Evolutionary conservation across 2,888 invertebrate genomes (phyloP).

Genomic region (Pheosia gnoma): DNA sequence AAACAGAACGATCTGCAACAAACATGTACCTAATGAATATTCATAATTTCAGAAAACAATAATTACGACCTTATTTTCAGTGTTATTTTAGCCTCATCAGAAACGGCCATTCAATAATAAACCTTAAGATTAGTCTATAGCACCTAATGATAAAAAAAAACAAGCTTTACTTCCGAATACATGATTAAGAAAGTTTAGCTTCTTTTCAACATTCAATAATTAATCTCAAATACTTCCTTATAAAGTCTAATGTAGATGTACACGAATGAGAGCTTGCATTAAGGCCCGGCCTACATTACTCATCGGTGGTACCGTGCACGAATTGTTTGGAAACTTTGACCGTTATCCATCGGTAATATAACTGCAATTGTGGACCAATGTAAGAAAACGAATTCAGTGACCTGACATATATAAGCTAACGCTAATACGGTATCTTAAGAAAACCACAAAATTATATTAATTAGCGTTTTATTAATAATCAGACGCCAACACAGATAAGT

Average conservation of each 20-base stretch:
- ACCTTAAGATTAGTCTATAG: neutral
- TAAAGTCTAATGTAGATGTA: neutral
- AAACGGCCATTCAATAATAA: neutral
- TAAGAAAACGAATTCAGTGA: neutral
- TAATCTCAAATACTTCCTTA: neutral
- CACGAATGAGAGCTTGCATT: neutral
- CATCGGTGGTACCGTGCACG: neutral
- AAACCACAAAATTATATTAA: neutral
- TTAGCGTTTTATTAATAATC: neutral
- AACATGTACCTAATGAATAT: conserved; percentile 1
- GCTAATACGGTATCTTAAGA: neutral
- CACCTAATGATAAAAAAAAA: neutral
- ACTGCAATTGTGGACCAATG: neutral
- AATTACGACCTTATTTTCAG: neutral
- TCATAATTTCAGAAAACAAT: neutral
- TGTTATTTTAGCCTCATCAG: neutral
- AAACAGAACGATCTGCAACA: too few relatives aligned
- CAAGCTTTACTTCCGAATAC: neutral
- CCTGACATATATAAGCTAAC: neutral
- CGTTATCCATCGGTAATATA: neutral
- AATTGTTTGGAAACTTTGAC: neutral
- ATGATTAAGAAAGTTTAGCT: neutral
- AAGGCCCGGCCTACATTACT: conserved; percentile 1
- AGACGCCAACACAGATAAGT: neutral
- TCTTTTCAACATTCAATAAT: neutral